These are phyloP conservation scores for Aythya baeri DNA, from an alignment of 2,113 vertebrate species.

Conservation along the genomic window DNA sequence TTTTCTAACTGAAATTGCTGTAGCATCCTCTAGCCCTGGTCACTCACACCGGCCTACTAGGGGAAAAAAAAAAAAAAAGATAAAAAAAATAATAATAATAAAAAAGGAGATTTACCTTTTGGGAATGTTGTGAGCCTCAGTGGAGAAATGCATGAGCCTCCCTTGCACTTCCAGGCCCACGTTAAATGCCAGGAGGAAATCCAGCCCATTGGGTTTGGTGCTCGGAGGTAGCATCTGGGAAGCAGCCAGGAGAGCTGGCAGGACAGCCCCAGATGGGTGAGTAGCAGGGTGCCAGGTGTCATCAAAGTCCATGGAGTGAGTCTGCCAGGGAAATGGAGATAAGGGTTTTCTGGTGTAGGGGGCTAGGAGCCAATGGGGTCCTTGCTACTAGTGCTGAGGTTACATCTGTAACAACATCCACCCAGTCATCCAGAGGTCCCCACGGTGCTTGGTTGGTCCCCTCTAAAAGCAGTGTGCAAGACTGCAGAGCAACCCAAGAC, in stretches of 20 bases:
- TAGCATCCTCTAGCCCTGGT: neutral
- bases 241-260: constrained; percentile 86
- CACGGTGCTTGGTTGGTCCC: rapidly evolving
- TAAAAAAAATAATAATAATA: neutral
- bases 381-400: neutral
- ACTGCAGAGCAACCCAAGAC: neutral
- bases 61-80: too few species aligned
- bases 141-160: constrained; percentile 88
- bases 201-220: constrained; percentile 82
- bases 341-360: neutral
- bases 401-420: neutral
- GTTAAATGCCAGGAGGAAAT: constrained; percentile 87
- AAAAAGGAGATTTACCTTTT: constrained; percentile 77
- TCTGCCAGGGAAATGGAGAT: constrained; percentile 57
- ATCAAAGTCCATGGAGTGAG: constrained; percentile 92
- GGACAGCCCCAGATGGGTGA: constrained; percentile 87
- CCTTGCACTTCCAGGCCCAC: constrained; percentile 90
- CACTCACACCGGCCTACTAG: rapidly evolving
- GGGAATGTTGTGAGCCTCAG: constrained; percentile 85
- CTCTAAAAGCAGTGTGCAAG: neutral
- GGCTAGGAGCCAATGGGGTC: neutral
- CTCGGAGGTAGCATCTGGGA: constrained; percentile 81
- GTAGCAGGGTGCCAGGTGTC: constrained; percentile 92
- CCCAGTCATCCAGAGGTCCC: neutral
- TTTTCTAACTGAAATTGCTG: neutral